These are phyloP conservation scores for Anthoscopus minutus DNA, from an alignment of 2,113 vertebrate genomes.

Conservation along the genomic window DNA sequence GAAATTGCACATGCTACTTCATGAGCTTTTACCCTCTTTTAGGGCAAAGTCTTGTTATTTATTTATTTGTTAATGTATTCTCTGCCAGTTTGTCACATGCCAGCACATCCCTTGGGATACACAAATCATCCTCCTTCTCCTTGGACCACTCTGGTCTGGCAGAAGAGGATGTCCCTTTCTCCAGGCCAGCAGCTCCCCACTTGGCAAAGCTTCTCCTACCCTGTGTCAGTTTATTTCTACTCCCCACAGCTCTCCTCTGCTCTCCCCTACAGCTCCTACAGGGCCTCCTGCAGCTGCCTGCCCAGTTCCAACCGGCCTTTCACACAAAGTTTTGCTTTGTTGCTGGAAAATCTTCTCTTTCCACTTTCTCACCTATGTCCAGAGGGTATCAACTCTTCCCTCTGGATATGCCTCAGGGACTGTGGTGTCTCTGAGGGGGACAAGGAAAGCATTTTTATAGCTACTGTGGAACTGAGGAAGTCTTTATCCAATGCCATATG, in stretches of 20 bases:
- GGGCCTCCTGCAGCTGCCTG: not conserved
- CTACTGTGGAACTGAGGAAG: not conserved
- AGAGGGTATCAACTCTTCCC: not conserved
- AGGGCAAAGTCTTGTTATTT: not conserved
- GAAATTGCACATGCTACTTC: fast-evolving
- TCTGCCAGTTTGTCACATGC: not conserved
- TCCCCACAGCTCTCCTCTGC: not conserved
- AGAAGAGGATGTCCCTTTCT: not conserved
- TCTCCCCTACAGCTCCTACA: no score
- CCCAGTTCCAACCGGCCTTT: not conserved
- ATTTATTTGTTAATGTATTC: not conserved
- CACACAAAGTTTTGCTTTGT: not conserved
- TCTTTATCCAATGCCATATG: not conserved
- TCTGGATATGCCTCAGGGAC: not conserved
- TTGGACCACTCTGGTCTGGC: not conserved
- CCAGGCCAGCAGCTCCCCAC: not conserved
- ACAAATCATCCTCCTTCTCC: not conserved
- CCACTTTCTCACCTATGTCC: not conserved
- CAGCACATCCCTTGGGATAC: not conserved
- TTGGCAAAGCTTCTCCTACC: not conserved
- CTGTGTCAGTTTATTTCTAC: not conserved
- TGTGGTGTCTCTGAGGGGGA: not conserved
- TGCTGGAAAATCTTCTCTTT: not conserved
- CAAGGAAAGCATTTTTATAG: not conserved
- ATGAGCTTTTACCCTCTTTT: not conserved